Base-by-base conservation (phyloP, 2,113 vertebrate species). In the Enhydra lutris region DNA sequence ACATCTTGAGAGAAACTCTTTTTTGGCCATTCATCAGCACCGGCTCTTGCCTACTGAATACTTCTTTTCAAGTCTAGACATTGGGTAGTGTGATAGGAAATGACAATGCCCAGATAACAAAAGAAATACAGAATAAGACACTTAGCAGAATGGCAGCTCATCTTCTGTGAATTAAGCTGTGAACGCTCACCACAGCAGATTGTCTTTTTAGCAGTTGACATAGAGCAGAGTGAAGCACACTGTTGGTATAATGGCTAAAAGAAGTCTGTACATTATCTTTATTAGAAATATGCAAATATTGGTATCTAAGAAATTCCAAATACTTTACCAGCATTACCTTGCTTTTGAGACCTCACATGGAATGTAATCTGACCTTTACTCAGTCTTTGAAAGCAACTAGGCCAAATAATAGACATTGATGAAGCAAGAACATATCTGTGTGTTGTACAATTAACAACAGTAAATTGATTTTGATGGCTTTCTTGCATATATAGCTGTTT, bases 391-490 rank as follows among this genome's bases (percentile, higher is more conserved):
- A 89, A 94, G 21, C 42, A 86, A 13, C 23, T 31, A 82, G 52
- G 83, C 83, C 84, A 96, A 94, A 71, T 89, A 76, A 39, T 47
- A 92, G 45, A 50, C 29, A 39, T 52, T 55, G 85, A 45, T 87
- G 71, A 69, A 89, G 63, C 34, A 57, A 88, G 39, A 96, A 69
- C 21, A 79, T 50, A 73, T n/a, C 55, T 34, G 14, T 34, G 13
- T 82, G 14, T 65, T 91, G 57, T 91, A 65, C 95, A 42, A 26
- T 95, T 94, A 81, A 42, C 71, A 63, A 26, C n/a, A 82, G 78
- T 63, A 92, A 89, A 59, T 59, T 93, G 63, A 73, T 76, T 87
- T 91, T 93, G 67, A 91, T 91, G 39, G 31, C 24, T 89, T 97
- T 71, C 65, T 55, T 92, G 26, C 71, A 11, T 74, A 26, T 73